Base-by-base conservation (phyloP, 2,888 invertebrate species). In the Sylvicola cinctus region DNA sequence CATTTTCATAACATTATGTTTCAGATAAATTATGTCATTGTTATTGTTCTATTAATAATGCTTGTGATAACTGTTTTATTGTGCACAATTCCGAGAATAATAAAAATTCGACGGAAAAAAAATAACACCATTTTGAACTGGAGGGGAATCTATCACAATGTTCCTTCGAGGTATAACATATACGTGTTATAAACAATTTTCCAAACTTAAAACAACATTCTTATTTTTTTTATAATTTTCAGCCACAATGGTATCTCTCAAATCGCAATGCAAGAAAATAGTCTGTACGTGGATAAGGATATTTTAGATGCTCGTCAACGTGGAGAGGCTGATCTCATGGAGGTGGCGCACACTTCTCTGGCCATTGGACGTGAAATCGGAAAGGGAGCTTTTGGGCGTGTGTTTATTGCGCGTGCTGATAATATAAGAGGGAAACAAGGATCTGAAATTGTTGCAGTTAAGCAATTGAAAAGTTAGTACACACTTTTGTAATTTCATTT, bases 311-410 rank as follows among this genome's bases (percentile, higher is more conserved):
- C 52, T 1, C 49, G 51, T 35, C 44, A 45, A 1, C 39, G 49
- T 32, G 51, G 52, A 0, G 40, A 51, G 29, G 49, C 49, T 1
- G 55, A 55, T 27, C 44, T 46, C 11, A 53, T 50, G 16, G 56
- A 55, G 43, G 44, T 55, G 11, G 47, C 55, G 0, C 51, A 50
- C 23, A 43, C 43, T n/a, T 47, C 49, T 6, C 40, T 55, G 5
- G 45, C 40, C 5, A 45, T 55, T 31, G 67, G 45, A 40, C 56
- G 15, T 45, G 64, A 42, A 46, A 66, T 79, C 42, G 81, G 79
- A 2, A 70, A 69, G 42, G 81, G 81, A 1, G 77, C 78, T 6
- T 83, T 81, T 49, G 81, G 81, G 0, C 61, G 65, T 30, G 81
- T 81, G 0, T 75, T 69, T 46, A 63, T 68, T 14, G 79, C 76